Evolutionary conservation across 2,797 vertebrate genomes (phyloP).

Genomic region (Tiaroga cobitis): DNA sequence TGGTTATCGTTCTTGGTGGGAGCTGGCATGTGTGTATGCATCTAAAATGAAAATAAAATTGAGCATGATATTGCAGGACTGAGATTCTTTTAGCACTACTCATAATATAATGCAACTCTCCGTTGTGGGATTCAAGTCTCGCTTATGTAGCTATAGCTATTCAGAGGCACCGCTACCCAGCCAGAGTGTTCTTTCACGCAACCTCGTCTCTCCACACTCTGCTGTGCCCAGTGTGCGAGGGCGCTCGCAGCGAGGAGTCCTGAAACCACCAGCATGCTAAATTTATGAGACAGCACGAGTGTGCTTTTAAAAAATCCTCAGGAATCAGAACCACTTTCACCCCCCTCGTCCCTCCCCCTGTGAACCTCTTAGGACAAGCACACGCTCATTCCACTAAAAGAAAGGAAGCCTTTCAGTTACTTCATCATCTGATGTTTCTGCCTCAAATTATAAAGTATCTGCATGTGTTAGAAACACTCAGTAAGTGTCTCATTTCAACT

Average conservation of each 20-base stretch:
- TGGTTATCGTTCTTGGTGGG: background rate
- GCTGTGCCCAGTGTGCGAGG: background rate
- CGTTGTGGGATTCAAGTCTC: background rate
- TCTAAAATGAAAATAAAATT: background rate
- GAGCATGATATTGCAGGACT: slow-evolving; percentile 9
- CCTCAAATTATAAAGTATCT: slow-evolving; percentile 18
- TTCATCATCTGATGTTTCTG: slow-evolving; percentile 56
- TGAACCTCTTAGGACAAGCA: slow-evolving; percentile 17
- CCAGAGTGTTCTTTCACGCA: background rate
- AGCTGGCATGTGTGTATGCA: background rate
- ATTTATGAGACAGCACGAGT: slow-evolving; percentile 52
- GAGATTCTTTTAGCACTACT: slow-evolving; percentile 4
- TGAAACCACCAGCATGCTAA: slow-evolving; percentile 46
- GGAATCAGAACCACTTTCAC: slow-evolving; percentile 55
- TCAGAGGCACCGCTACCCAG: background rate
- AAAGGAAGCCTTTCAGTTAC: slow-evolving; percentile 55
- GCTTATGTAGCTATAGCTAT: slow-evolving; percentile 40
- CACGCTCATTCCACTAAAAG: slow-evolving; percentile 16
- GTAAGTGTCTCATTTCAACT: background rate
- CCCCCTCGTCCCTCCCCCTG: slow-evolving; percentile 50
- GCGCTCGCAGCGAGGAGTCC: slow-evolving; percentile 9
- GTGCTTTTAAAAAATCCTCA: slow-evolving; percentile 46
- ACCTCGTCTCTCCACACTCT: background rate
- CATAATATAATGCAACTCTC: slow-evolving; percentile 16
- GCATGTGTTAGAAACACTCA: slow-evolving; percentile 16